Base-by-base conservation (phyloP, 2,797 vertebrate species). In the Gadopsis bispinosus region DNA sequence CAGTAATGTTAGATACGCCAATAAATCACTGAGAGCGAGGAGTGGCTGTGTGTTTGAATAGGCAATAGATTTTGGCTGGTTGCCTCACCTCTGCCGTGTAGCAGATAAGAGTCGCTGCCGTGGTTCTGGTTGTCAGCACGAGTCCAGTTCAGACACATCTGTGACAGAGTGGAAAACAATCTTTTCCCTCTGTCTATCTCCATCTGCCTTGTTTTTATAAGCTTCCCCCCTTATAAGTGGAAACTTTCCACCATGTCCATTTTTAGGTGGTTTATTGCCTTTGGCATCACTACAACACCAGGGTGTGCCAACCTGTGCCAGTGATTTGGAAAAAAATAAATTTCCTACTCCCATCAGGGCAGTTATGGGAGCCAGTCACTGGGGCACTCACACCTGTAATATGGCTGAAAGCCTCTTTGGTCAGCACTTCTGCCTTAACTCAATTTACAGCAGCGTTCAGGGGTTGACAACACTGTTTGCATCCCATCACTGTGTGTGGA, bases 161-260 rank as follows among this genome's bases (percentile, higher is more conserved):
- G 85, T 92, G 89, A 91, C 90, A 93, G 87, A 92, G 90, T 94
- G 93, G 92, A 95, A 95, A 95, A 93, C 84, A 92, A 84, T 80
- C 86, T 89, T 88, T 90, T 89, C 82, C 89, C 88, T 82, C 86
- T 77, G 87, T 87, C 81, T 83, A 88, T 91, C 92, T 90, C 91
- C 86, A 87, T 91, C 87, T 84, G 80, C 73, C 83, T 84, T 93
- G 92, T 93, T 95, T 95, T 95, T 93, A 94, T 93, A 94, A 90
- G 90, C 88, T 79, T 80, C 89, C 88, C 80, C 79, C 80, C 80
- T 90, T 91, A 87, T 91, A 91, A 88, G 88, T 90, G 89, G 89
- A 93, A 95, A 94, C 93, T 94, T 95, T 95, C 95, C 94, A 94
- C 89, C 91, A 91, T 93, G 93, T 94, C 94, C 95, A 95, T 95